Evolutionary conservation across 23 tunicate species (phyloP).

Genomic region (Diplosoma virens): DNA sequence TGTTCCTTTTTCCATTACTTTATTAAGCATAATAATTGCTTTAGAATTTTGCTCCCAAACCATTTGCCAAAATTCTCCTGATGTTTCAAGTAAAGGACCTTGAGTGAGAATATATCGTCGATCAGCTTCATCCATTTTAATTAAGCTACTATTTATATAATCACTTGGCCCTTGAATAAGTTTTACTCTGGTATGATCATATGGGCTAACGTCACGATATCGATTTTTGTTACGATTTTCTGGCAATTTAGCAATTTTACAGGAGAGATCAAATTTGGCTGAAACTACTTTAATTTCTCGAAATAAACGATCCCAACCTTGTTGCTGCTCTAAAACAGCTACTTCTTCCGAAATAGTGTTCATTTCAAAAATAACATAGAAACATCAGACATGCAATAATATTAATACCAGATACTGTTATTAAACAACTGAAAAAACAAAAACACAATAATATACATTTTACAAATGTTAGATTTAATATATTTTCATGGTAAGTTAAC

Average conservation of each 20-base stretch:
- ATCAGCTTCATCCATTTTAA: constrained; percentile 46
- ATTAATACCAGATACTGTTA: too few species aligned
- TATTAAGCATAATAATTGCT: constrained; percentile 93
- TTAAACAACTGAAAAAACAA: too few species aligned
- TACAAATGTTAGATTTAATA: too few species aligned
- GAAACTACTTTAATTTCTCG: constrained; percentile 56
- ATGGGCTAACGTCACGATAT: constrained; percentile 92
- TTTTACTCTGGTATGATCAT: constrained; percentile 92
- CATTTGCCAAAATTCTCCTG: constrained; percentile 98
- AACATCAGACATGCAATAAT: too few species aligned
- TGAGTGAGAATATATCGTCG: constrained; percentile 86
- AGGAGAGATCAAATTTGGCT: constrained; percentile 46
- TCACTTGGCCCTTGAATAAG: constrained; percentile 64
- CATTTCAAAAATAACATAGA: background rate
- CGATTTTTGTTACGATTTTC: constrained; percentile 77
- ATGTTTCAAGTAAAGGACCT: constrained; percentile 84
- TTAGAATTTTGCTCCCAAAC: constrained; percentile 99
- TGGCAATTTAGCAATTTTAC: constrained; percentile 50
- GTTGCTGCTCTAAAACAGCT: constrained; percentile 39
- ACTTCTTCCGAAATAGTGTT: constrained; percentile 26
- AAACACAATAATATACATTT: too few species aligned
- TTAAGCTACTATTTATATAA: constrained; percentile 82
- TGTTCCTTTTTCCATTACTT: constrained; percentile 83
- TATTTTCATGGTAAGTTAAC: too few species aligned
- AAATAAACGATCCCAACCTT: constrained; percentile 72